Percentiles rank a stretch among this genome's conserved stretches.
Conservation (phyloP, 2,113 vertebrate genomes). For the Phoenicopterus ruber region DNA sequence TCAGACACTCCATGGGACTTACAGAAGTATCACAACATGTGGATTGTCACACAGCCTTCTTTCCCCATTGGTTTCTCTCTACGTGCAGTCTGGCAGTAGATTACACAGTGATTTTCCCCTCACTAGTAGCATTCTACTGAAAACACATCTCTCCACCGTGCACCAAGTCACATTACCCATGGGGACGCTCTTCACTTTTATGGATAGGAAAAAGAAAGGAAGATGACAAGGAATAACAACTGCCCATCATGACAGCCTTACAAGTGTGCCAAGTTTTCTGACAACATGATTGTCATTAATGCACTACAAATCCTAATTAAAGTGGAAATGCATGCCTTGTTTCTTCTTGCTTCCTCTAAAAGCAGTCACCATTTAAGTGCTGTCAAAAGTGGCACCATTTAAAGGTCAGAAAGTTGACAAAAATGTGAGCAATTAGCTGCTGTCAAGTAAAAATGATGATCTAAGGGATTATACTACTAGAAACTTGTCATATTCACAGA, state of each 20-base stretch:
- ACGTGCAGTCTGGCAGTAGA: not conserved
- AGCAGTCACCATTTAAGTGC: not conserved
- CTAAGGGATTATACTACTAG: not conserved
- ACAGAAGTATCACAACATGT: fast-evolving
- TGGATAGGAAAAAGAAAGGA: not conserved
- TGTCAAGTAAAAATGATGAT: not conserved
- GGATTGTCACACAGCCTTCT: not conserved
- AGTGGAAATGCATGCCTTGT: not conserved
- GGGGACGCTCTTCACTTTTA: not conserved
- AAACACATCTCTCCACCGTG: not conserved
- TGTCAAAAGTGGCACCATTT: constrained; percentile 4
- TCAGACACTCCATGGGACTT: not conserved
- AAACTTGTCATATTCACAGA: not conserved
- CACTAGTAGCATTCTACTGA: not conserved
- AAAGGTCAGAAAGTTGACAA: constrained; percentile 21
- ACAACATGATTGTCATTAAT: constrained; percentile 33
- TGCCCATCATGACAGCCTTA: not conserved
- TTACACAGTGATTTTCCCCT: not conserved
- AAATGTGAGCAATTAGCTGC: constrained; percentile 21
- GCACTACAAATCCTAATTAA: constrained; percentile 34
- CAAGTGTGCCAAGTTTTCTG: not conserved
- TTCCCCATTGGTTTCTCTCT: not conserved
- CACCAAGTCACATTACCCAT: not conserved
- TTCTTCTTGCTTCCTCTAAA: not conserved
- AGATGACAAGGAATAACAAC: constrained; percentile 2